These are phyloP conservation scores for Aleiodes testaceus DNA, from an alignment of 2,888 invertebrate species.

Conservation along the genomic window DNA sequence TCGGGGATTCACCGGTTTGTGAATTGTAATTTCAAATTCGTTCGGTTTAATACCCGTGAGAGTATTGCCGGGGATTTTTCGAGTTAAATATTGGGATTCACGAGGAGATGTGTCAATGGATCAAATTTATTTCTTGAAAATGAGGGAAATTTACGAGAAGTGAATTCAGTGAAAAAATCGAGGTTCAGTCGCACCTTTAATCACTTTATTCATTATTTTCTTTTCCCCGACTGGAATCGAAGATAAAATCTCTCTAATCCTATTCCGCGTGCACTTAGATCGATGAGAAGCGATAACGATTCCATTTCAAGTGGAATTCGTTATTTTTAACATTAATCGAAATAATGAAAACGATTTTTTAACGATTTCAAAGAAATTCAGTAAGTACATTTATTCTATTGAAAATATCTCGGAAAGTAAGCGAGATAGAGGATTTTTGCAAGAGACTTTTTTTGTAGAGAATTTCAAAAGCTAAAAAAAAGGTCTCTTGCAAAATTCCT, in stretches of 20 bases:
- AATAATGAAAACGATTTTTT: background rate
- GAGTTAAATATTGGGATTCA: slow-evolving; percentile 19
- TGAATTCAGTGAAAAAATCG: slow-evolving; percentile 39
- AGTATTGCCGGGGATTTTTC: slow-evolving; percentile 33
- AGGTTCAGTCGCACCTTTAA: slow-evolving; percentile 29
- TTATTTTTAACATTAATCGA: slow-evolving; percentile 1
- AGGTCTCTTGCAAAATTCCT: too few relatives aligned
- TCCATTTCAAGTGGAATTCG: slow-evolving; percentile 17
- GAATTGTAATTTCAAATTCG: slow-evolving; percentile 62
- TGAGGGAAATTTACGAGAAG: background rate
- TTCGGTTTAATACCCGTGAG: slow-evolving; percentile 52
- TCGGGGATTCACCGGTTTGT: slow-evolving; percentile 34
- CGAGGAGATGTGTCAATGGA: slow-evolving; percentile 35
- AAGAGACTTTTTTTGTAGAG: too few relatives aligned
- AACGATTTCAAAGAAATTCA: too few relatives aligned
- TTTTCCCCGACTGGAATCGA: slow-evolving; percentile 41
- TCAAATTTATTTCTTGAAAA: slow-evolving; percentile 17
- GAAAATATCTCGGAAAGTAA: too few relatives aligned
- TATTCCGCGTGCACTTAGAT: slow-evolving; percentile 55
- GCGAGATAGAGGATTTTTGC: too few relatives aligned
- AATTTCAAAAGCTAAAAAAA: too few relatives aligned
- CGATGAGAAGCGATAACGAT: slow-evolving; percentile 46
- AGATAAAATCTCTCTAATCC: slow-evolving; percentile 55
- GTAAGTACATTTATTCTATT: too few relatives aligned
- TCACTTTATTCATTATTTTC: slow-evolving; percentile 35